Percentiles rank a stretch among this genome's conserved stretches.
Evolutionary conservation across 2,888 invertebrate genomes (phyloP).

Genomic region (Sinohyriopsis cumingii): DNA sequence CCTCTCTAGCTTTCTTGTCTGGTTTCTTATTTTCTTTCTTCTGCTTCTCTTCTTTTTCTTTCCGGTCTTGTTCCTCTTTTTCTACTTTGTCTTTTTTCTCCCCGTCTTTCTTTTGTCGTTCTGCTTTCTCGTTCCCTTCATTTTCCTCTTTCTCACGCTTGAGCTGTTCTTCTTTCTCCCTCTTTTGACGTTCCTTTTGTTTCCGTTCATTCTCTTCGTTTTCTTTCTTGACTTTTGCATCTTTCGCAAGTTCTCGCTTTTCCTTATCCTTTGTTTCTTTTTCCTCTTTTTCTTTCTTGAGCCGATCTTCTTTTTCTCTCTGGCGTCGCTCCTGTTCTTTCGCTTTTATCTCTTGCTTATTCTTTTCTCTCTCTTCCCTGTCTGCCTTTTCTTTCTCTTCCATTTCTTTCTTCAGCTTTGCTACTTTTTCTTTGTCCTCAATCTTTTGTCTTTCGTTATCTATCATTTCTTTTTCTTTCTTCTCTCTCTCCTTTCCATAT

Average conservation of each 20-base stretch:
- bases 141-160: background rate
- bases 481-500: too few relatives aligned
- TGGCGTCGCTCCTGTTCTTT: background rate
- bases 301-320: background rate
- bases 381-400: constrained; percentile 2
- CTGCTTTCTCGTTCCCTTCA: background rate
- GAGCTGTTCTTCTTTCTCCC: constrained; percentile 1
- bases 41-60: background rate
- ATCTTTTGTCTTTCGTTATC: too few relatives aligned
- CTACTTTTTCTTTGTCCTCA: too few relatives aligned
- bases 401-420: too few relatives aligned
- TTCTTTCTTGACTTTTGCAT: background rate
- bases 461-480: too few relatives aligned
- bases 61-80: background rate
- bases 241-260: constrained; percentile 3
- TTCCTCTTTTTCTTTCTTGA: background rate
- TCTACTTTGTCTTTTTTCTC: background rate
- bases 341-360: constrained; percentile 8
- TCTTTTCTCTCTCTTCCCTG: constrained; percentile 5
- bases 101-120: background rate
- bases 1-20: too few relatives aligned
- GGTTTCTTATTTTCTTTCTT: too few relatives aligned
- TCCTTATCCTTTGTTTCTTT: background rate
- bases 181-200: constrained; percentile 3
- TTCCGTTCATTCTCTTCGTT: background rate